phyloP scores from a whole-genome alignment of 2,113 vertebrate genomes.

The Ranitomeya imitator region DNA sequence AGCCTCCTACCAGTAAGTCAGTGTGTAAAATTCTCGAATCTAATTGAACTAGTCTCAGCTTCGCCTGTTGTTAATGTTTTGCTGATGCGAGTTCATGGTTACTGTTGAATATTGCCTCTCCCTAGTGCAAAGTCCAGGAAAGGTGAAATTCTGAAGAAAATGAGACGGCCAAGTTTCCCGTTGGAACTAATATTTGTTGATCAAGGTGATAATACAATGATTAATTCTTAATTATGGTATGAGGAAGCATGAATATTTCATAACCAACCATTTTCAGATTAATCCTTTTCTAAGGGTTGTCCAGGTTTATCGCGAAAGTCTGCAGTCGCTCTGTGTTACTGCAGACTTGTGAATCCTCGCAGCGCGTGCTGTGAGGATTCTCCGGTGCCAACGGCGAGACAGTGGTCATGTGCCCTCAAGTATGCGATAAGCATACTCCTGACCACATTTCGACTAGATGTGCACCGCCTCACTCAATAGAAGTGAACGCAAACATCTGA shows the following conservation, averaged over 20 bases:
- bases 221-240: neutral
- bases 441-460: no score
- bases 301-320: no score
- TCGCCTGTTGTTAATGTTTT: neutral
- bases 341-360: no score
- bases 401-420: no score
- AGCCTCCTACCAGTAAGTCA: no score
- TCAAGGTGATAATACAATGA: neutral
- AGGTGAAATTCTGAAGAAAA: slow-evolving; percentile 24
- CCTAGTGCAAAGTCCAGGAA: slow-evolving; percentile 45
- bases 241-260: neutral
- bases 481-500: neutral
- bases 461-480: neutral
- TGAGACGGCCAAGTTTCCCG: neutral
- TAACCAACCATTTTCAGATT: neutral
- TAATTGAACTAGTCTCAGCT: neutral
- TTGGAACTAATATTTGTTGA: neutral
- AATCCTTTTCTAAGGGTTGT: neutral
- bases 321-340: no score
- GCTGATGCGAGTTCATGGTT: neutral
- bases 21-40: neutral
- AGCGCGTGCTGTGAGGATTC: no score
- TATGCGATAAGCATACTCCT: no score
- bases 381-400: no score
- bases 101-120: slow-evolving; percentile 29